phyloP scores from a whole-genome alignment of 2,888 invertebrate genomes.

The Scaptomyza polygonia region DNA sequence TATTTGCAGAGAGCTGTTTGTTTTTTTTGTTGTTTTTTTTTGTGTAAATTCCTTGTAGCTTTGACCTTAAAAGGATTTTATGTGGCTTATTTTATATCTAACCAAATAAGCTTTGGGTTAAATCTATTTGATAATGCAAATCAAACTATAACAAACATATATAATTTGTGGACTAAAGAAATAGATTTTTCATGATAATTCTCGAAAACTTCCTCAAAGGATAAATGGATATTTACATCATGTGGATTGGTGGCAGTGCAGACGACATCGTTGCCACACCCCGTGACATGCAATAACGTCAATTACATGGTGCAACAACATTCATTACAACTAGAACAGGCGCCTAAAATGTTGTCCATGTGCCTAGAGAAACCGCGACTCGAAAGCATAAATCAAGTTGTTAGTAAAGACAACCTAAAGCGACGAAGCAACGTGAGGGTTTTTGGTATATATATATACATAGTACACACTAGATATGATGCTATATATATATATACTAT shows the following conservation, averaged over 20 bases:
- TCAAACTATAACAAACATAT: no score
- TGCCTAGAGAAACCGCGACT: background rate
- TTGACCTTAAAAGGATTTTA: no score
- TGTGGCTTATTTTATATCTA: background rate
- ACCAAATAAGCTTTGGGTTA: no score
- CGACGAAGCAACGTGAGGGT: background rate
- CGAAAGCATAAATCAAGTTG: background rate
- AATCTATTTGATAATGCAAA: no score
- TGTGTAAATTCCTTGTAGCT: background rate
- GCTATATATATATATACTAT: no score
- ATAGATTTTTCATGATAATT: no score
- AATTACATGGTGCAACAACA: conserved; percentile 52
- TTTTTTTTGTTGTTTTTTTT: no score
- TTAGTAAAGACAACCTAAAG: background rate
- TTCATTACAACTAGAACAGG: conserved; percentile 25
- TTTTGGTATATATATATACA: background rate
- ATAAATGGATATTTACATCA: background rate
- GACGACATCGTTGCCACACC: conserved; percentile 18
- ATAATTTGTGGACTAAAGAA: no score
- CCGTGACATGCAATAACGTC: conserved; percentile 37
- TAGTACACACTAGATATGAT: no score
- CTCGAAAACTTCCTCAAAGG: background rate
- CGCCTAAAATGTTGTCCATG: conserved; percentile 2
- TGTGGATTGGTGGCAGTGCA: conserved; percentile 5
- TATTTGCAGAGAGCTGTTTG: background rate